Percentiles rank a stretch among this genome's conserved stretches.
Evolutionary conservation across 2,113 vertebrate species (phyloP).

Genomic region (Odontophorus gujanensis): DNA sequence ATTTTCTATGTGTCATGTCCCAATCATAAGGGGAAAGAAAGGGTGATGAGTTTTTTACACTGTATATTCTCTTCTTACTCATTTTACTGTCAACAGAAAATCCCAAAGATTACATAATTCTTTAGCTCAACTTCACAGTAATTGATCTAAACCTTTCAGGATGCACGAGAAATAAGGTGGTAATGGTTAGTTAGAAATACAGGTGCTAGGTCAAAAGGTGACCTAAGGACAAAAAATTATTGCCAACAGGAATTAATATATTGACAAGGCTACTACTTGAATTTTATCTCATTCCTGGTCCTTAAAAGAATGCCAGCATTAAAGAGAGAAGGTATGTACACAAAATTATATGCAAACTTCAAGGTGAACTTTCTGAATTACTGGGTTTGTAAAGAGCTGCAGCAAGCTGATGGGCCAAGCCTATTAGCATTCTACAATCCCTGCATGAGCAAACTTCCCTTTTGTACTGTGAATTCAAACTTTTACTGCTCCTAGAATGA

Average conservation of each 20-base stretch:
- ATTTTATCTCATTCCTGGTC: neutral
- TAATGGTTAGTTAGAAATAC: neutral
- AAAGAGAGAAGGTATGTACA: conserved; percentile 17
- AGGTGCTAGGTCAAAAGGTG: neutral
- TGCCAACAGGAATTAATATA: neutral
- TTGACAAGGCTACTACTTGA: conserved; percentile 23
- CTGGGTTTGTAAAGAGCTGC: conserved; percentile 4
- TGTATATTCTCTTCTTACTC: neutral
- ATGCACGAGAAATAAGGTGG: neutral
- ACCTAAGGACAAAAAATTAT: neutral
- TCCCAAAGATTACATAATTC: neutral
- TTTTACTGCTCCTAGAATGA: conserved; percentile 24
- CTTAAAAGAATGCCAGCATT: conserved; percentile 1
- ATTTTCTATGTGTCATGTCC: neutral
- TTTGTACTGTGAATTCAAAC: conserved; percentile 37
- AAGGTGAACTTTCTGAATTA: conserved; percentile 70
- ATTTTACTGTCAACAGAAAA: neutral
- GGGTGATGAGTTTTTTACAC: too few species aligned
- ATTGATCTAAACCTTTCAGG: neutral
- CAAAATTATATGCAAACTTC: conserved; percentile 51
- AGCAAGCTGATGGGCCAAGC: neutral
- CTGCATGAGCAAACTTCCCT: conserved; percentile 17
- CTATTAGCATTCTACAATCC: conserved; percentile 51
- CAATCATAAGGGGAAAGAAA: too few species aligned
- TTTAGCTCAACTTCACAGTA: neutral